A percentile compares a stretch with the other conserved stretches of the same genome.
These are phyloP conservation scores for Plagiodera versicolora DNA, from an alignment of 2,888 invertebrate genomes.

Conservation along the genomic window DNA sequence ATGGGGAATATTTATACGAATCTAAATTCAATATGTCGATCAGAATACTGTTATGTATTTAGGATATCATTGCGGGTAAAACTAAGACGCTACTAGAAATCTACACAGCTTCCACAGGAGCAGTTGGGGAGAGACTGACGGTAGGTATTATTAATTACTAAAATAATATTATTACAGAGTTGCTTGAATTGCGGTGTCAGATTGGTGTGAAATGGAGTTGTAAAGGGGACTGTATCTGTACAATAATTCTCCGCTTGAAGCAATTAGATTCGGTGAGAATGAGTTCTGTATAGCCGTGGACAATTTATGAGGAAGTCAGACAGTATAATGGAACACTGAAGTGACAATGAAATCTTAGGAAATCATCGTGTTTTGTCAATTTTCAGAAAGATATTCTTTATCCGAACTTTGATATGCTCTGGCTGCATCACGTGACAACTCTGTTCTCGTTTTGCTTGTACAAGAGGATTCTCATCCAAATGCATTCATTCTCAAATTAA, in stretches of 20 bases:
- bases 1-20: too few relatives aligned
- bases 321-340: too few relatives aligned
- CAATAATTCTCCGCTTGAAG: not conserved
- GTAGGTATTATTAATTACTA: not conserved
- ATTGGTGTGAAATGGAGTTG: slow-evolving; percentile 1
- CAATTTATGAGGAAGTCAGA: not conserved
- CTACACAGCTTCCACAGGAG: not conserved
- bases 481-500: too few relatives aligned
- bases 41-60: not conserved
- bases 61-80: too few relatives aligned
- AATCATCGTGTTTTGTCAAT: too few relatives aligned
- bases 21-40: too few relatives aligned
- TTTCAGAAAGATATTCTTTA: too few relatives aligned
- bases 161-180: slow-evolving; percentile 1
- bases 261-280: not conserved
- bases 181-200: not conserved
- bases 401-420: too few relatives aligned
- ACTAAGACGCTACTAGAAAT: not conserved
- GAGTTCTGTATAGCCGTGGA: not conserved
- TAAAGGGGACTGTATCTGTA: not conserved
- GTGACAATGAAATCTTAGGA: too few relatives aligned
- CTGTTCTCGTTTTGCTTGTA: too few relatives aligned
- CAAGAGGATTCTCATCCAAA: too few relatives aligned
- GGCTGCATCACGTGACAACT: too few relatives aligned
- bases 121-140: not conserved